Base-by-base conservation (phyloP, 2,797 vertebrate genomes). In the Poecilia gillii region DNA sequence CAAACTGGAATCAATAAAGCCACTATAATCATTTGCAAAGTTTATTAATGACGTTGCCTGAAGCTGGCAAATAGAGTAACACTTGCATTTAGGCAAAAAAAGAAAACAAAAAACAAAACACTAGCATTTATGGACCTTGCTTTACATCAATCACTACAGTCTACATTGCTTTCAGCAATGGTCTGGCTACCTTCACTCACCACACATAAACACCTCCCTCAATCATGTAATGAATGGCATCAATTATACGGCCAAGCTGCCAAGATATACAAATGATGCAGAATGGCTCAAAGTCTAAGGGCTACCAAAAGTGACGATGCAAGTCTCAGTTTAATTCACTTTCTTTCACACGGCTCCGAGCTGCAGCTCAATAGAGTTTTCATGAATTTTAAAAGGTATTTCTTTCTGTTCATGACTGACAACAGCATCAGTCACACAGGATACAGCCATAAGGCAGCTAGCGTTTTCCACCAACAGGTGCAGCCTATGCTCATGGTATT, bases 221-320 rank as follows among this genome's bases (percentile, higher is more conserved):
- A 92, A 93, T 94, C 90, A 89, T 82, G 82, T 92, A 95, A 94
- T 92, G 93, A 93, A 93, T 87, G 83, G 85, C 88, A 91, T 94
- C 90, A 93, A 90, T 93, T 92, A 90, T 84, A 70, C 73, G 74
- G 80, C 85, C 18, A 47, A 74, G 79, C 85, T 93, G 89, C 91
- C 92, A 89, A 84, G 81, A 82, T 83, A 85, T 83, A 92, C 88
- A 90, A 87, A 92, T 93, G 84, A 91, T 85, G 86, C 80, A 79
- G 62, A 87, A 47, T 36, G 81, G 85, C 86, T 89, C 87, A 81
- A 77, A 87, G 84, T 92, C 87, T 84, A 77, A 91, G 81, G 83
- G 84, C 86, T 33, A 77, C 78, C 71, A 73, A 49, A 64, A 83
- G 79, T 71, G 47, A 87, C 55, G 62, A 47, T 41, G 84, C 74